Conservation (phyloP, 1,140 invertebrate species). For the Mesaphorura yosii region DNA sequence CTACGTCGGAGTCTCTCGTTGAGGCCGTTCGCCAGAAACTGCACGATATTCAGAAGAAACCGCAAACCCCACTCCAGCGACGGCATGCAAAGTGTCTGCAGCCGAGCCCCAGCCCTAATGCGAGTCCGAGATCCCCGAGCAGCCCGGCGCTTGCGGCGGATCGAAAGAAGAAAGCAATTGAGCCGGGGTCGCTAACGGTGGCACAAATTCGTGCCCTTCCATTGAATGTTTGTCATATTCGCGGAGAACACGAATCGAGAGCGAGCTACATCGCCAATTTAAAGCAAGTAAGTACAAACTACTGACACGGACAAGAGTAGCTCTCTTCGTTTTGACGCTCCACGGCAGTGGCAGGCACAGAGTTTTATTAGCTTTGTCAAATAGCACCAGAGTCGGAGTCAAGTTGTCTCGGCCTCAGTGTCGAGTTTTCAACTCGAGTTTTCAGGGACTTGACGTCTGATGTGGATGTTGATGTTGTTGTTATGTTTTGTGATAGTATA, state of each 20-base stretch:
- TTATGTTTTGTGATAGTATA: no score
- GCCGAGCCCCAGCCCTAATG: not conserved
- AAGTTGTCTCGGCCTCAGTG: no score
- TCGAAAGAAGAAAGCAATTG: not conserved
- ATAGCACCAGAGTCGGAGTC: not conserved
- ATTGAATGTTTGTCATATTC: conserved; percentile 13
- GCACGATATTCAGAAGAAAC: no score
- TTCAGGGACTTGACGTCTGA: no score
- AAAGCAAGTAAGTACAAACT: not conserved
- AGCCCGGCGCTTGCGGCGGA: not conserved
- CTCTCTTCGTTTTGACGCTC: not conserved
- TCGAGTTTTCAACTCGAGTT: no score
- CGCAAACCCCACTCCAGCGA: not conserved
- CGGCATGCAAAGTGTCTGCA: conserved; percentile 20
- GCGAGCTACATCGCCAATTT: conserved; percentile 23
- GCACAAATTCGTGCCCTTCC: conserved; percentile 24
- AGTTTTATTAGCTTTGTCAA: not conserved
- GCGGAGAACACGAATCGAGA: not conserved
- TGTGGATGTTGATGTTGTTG: no score
- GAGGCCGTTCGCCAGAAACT: not conserved
- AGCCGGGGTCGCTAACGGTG: conserved; percentile 8
- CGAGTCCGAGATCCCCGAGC: not conserved
- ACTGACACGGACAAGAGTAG: not conserved
- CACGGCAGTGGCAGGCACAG: not conserved
- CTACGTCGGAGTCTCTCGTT: not conserved